Percentiles rank a stretch among this genome's conserved stretches.
phyloP scores from a whole-genome alignment of 2,113 vertebrate species.

The Ciconia boyciana region DNA sequence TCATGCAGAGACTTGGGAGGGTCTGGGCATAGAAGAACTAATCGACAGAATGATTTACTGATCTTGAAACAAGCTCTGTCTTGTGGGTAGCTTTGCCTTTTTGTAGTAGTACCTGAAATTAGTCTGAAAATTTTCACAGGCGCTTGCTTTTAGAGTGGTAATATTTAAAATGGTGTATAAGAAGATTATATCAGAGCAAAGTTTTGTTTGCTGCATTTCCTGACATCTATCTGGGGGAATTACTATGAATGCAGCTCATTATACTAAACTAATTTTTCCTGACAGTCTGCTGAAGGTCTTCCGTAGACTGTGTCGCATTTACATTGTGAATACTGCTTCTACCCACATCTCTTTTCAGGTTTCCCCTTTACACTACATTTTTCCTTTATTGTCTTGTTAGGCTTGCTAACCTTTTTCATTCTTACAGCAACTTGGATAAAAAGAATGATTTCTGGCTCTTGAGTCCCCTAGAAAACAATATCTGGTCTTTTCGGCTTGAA shows the following conservation, averaged over 20 bases:
- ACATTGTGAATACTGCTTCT: not conserved
- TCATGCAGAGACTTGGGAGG: not conserved
- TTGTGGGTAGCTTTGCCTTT: not conserved
- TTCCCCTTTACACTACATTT: not conserved
- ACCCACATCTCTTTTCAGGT: not conserved
- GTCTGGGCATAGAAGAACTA: not conserved
- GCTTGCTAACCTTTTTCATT: slow-evolving; percentile 8
- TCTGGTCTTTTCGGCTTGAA: slow-evolving; percentile 24
- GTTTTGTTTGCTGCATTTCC: not conserved
- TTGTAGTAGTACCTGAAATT: not conserved
- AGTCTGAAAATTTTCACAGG: not conserved
- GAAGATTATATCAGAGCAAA: not conserved
- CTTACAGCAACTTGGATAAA: not conserved
- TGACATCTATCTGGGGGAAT: not conserved
- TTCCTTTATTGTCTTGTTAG: not conserved
- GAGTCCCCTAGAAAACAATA: slow-evolving; percentile 2
- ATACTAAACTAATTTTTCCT: not conserved
- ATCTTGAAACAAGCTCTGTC: not conserved
- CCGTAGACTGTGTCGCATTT: not conserved
- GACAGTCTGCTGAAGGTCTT: not conserved
- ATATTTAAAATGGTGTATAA: not conserved
- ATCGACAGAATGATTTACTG: not conserved
- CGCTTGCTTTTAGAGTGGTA: not conserved
- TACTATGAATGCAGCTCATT: not conserved
- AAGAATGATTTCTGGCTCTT: not conserved